Base-by-base conservation (phyloP, 2,113 vertebrate species). In the Manacus vitellinus region DNA sequence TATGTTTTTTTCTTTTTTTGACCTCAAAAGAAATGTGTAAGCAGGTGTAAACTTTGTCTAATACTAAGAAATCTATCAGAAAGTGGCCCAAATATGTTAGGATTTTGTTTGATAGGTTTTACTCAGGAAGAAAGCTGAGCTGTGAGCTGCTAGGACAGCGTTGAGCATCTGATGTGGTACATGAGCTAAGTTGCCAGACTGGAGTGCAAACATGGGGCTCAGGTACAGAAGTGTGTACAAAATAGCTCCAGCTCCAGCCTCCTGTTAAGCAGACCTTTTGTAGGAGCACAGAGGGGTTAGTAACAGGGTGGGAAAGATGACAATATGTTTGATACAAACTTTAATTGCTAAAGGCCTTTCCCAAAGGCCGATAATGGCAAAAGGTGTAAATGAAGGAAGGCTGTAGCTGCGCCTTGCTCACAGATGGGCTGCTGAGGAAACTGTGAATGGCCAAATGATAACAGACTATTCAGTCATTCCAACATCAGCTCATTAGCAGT, bases 401-500 rank as follows among this genome's bases (percentile, higher is more conserved):
- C 96, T 98, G 97, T 95, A 78, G 91, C 96, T 96, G 88, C 0
- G 67, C 96, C 96, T 95, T 75, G 44, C 52, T 95, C 96, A 66
- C 98, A 98, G 98, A 98, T 98, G 98, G 98, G 97, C 91, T 97
- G 97, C 95, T 96, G 97, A 97, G 98, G 98, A 98, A 99, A 97
- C 98, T 99, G 98, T 98, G 98, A 99, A 98, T 65, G 98, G 98
- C 98, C 97, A 97, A 97, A 98, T 30, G 95, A 97, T 98, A 98
- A 98, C 98, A 98, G 98, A 98, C 97, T 95, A 96, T 78, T 97
- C 97, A 96, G 94, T 97, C 96, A 95, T 97, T 98, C 97, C 98
- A 98, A 97, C 98, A 98, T 97, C 97, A 96, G 98, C 98, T 98
- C 98, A 98, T 99, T 99, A 98, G 98, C 98, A 98, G 98, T 98